Conservation (phyloP, 1,140 invertebrate species). For the Pemphigus obesinymphae region DNA sequence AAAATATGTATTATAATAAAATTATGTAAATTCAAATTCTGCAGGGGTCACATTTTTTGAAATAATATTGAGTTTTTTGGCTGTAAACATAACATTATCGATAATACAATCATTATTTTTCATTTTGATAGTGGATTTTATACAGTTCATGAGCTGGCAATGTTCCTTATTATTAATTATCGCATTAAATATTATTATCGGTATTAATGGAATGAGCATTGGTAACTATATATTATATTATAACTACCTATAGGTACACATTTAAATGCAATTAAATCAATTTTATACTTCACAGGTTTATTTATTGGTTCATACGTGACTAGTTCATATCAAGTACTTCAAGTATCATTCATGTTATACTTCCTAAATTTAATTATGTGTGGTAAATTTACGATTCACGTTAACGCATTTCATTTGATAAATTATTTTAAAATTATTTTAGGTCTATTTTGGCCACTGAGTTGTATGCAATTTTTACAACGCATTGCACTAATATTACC, state of each 20-base stretch:
- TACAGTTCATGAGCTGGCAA: neutral
- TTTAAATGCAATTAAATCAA: neutral
- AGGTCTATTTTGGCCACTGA: constrained; percentile 6
- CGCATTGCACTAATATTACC: neutral
- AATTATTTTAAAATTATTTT: neutral
- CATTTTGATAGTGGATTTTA: neutral
- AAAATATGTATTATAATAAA: neutral
- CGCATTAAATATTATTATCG: neutral
- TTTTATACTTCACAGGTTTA: constrained; percentile 6
- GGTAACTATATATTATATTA: neutral
- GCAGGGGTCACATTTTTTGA: constrained; percentile 7
- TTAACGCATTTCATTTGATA: neutral
- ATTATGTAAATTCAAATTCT: neutral
- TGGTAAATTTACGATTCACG: neutral
- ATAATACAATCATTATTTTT: neutral
- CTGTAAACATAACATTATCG: neutral
- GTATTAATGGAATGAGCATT: neutral
- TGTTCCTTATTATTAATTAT: neutral
- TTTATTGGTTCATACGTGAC: neutral
- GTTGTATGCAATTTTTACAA: neutral
- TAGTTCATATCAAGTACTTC: neutral
- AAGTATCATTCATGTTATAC: neutral
- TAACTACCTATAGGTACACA: too few species aligned
- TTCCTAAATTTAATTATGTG: neutral
- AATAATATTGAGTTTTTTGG: neutral